Conservation (phyloP, 1,140 invertebrate species). For the Drosophila guanche region DNA sequence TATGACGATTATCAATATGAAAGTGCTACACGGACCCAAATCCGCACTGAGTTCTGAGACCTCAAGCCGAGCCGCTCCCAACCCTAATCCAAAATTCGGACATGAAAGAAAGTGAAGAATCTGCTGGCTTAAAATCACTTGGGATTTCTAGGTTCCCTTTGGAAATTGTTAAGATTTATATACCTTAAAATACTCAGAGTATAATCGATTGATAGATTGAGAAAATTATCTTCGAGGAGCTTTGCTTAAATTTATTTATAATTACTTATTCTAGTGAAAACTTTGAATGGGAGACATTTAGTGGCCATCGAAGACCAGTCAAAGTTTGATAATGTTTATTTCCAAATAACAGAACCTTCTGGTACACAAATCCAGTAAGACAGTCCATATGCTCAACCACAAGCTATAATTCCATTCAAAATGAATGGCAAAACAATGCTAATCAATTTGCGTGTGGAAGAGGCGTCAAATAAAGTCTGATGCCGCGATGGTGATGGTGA, state of each 20-base stretch:
- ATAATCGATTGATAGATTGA: no score
- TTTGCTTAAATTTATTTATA: no score
- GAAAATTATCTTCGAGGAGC: no score
- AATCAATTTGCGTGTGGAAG: constrained; percentile 54
- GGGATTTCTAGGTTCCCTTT: background rate
- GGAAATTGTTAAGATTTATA: background rate
- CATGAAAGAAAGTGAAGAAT: constrained; percentile 32
- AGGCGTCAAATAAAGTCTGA: constrained; percentile 22
- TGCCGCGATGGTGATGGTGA: constrained; percentile 14
- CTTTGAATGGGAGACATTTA: no score
- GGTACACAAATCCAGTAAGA: background rate
- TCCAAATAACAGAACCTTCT: no score
- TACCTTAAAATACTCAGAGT: no score
- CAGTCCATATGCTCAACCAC: background rate
- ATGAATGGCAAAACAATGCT: constrained; percentile 37
- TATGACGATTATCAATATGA: constrained; percentile 76
- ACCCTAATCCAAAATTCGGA: constrained; percentile 16
- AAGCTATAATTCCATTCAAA: background rate
- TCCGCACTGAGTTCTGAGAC: constrained; percentile 1
- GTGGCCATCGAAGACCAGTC: no score
- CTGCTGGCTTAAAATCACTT: background rate
- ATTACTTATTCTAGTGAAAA: no score
- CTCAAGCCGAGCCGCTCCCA: constrained; percentile 23
- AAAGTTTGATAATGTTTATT: no score
- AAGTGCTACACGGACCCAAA: constrained; percentile 64